Evolutionary conservation across 2,888 invertebrate genomes (phyloP).

Genomic region (Mystacides longicornis): DNA sequence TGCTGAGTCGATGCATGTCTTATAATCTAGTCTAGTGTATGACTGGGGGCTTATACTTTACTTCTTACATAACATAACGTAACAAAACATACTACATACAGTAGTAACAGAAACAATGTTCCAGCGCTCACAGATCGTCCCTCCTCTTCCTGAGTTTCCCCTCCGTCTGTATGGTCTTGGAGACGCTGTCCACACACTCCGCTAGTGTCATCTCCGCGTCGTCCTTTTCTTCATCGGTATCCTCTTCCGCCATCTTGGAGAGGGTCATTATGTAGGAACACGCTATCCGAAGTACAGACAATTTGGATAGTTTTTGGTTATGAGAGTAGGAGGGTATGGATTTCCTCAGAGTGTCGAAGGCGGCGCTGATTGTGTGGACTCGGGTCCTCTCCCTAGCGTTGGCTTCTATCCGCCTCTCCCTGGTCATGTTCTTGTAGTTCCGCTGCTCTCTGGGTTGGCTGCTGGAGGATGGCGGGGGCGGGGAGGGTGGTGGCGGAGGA

Average conservation of each 20-base stretch:
- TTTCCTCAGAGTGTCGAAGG: slow-evolving; percentile 80
- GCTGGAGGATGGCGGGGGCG: slow-evolving; percentile 19
- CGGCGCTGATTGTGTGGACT: slow-evolving; percentile 93
- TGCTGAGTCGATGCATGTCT: no score
- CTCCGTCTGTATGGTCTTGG: slow-evolving; percentile 87
- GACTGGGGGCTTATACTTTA: no score
- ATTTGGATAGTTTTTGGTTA: slow-evolving; percentile 87
- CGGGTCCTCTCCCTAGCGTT: slow-evolving; percentile 88
- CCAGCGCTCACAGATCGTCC: slow-evolving; percentile 51
- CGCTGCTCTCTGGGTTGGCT: slow-evolving; percentile 56
- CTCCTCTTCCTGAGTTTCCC: slow-evolving; percentile 82
- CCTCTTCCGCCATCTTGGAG: slow-evolving; percentile 65
- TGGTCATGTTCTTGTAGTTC: slow-evolving; percentile 93
- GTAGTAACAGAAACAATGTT: not conserved
- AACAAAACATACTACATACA: no score
- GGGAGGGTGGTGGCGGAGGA: slow-evolving; percentile 17
- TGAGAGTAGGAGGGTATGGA: slow-evolving; percentile 88
- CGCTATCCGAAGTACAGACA: slow-evolving; percentile 87
- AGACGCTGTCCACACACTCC: slow-evolving; percentile 78
- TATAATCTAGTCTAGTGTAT: no score
- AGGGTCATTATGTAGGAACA: slow-evolving; percentile 89
- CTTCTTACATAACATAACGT: no score
- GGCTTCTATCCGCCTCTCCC: slow-evolving; percentile 87
- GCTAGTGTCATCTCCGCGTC: slow-evolving; percentile 58
- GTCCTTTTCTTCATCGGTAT: slow-evolving; percentile 50